Conservation (phyloP, 2,888 invertebrate genomes). For the Zeuzera pyrina region DNA sequence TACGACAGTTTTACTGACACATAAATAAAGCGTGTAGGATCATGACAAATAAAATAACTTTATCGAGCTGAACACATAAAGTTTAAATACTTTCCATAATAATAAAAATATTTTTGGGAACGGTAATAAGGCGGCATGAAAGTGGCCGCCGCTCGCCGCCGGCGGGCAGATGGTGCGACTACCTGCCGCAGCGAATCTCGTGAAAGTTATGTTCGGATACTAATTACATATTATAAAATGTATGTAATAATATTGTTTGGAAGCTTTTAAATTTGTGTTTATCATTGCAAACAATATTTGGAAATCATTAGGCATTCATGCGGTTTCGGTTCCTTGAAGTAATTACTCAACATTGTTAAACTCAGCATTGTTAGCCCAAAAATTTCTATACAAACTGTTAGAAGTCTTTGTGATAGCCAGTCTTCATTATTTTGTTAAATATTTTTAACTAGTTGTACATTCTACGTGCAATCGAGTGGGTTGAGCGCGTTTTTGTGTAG, state of each 20-base stretch:
- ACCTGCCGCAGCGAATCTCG: conserved; percentile 43
- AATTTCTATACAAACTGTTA: too few species aligned
- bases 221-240: conserved; percentile 16
- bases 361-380: too few species aligned
- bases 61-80: conserved; percentile 55
- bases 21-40: conserved; percentile 57
- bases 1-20: conserved; percentile 62
- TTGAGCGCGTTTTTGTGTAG: conserved; percentile 10
- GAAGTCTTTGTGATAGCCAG: too few species aligned
- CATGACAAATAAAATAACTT: conserved; percentile 60
- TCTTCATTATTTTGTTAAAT: too few species aligned
- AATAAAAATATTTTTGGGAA: conserved; percentile 68
- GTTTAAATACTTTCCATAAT: conserved; percentile 60
- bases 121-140: conserved; percentile 62
- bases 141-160: conserved; percentile 48
- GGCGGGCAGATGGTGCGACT: conserved; percentile 54
- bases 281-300: too few species aligned
- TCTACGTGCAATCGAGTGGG: neutral
- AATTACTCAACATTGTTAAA: too few species aligned
- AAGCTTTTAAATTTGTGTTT: too few species aligned
- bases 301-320: too few species aligned
- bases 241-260: too few species aligned
- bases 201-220: conserved; percentile 36
- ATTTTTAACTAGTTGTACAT: conserved; percentile 19
- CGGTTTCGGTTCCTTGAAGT: too few species aligned